Conservation (phyloP, 2,113 vertebrate species). For the Corynorhinus townsendii region DNA sequence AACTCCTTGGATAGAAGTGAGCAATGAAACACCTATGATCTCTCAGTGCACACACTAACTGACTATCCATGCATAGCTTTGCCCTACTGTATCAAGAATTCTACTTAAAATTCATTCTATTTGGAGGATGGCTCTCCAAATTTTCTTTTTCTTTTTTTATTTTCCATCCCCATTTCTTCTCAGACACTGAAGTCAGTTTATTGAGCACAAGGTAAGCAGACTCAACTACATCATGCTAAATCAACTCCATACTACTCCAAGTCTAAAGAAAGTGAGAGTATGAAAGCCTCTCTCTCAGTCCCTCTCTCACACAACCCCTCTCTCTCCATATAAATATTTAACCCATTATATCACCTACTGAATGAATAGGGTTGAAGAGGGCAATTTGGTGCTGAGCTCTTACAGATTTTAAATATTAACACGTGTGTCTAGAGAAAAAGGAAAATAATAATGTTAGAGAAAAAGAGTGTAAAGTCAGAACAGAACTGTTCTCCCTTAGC, state of each 20-base stretch:
- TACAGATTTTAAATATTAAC: not conserved
- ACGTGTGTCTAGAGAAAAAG: not conserved
- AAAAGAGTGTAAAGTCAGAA: not conserved
- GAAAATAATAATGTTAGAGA: not conserved
- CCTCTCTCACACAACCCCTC: too few species aligned
- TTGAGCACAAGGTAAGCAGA: accelerated
- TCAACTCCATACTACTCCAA: too few species aligned
- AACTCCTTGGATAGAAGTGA: too few species aligned
- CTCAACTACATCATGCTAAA: not conserved
- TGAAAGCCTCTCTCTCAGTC: accelerated
- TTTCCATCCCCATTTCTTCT: not conserved
- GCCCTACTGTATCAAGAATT: accelerated
- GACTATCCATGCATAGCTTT: accelerated
- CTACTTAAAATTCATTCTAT: accelerated
- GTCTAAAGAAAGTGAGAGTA: not conserved
- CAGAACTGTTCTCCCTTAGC: not conserved
- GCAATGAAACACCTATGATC: accelerated
- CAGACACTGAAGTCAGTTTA: not conserved
- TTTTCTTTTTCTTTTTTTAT: not conserved
- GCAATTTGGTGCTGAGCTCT: not conserved
- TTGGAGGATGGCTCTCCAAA: not conserved
- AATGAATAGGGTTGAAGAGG: not conserved
- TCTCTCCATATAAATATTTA: too few species aligned
- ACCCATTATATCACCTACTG: not conserved
- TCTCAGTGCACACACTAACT: accelerated